phyloP scores from a whole-genome alignment of 2,888 invertebrate species.

The Brachypterus glaber region DNA sequence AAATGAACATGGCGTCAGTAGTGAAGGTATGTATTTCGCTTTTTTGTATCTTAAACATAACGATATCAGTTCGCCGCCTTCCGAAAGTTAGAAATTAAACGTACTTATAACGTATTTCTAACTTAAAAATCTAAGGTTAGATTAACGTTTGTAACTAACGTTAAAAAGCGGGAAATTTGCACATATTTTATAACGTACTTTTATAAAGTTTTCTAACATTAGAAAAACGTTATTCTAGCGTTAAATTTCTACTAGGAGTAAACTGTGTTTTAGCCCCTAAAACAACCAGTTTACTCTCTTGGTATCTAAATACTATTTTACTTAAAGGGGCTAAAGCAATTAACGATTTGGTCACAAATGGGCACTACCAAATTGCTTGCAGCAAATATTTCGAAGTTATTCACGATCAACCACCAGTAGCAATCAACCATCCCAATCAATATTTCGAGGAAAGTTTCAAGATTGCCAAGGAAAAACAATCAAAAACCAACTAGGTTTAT shows the following conservation, averaged over 20 bases:
- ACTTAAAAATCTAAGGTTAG: too few species aligned
- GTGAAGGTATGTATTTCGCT: constrained; percentile 44
- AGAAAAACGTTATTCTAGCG: too few species aligned
- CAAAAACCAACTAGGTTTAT: too few species aligned
- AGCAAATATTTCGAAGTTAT: constrained; percentile 72
- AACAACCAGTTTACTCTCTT: background rate
- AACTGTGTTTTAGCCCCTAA: background rate
- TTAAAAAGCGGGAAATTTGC: too few species aligned
- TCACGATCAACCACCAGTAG: constrained; percentile 52
- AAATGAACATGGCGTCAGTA: constrained; percentile 53
- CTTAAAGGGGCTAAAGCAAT: constrained; percentile 63
- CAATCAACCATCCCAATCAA: constrained; percentile 84
- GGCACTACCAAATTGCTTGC: constrained; percentile 85
- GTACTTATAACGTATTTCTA: too few species aligned
- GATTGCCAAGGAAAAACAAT: constrained; percentile 38
- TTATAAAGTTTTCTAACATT: too few species aligned
- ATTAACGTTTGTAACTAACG: too few species aligned
- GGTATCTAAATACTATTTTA: background rate
- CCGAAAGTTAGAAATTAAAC: too few species aligned
- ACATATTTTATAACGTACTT: too few species aligned
- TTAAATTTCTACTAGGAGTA: too few species aligned
- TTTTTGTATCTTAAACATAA: too few species aligned
- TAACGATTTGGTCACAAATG: constrained; percentile 58
- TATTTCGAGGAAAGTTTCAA: constrained; percentile 72
- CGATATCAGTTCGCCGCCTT: too few species aligned